Conservation (phyloP, 2,888 invertebrate genomes). For the Yponomeuta evonymella region DNA sequence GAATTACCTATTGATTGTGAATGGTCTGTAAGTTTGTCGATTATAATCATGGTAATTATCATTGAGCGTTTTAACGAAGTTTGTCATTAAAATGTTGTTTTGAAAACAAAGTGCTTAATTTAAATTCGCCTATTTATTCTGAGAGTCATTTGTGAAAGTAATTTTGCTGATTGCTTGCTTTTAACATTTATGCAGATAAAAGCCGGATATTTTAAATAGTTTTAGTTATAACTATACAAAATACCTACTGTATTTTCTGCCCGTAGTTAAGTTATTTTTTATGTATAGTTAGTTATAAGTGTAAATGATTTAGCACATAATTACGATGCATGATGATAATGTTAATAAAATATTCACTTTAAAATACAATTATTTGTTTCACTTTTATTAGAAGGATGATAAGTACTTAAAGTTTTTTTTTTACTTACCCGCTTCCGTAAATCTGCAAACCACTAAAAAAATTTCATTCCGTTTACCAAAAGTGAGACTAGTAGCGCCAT, state of each 20-base stretch:
- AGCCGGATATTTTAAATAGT: constrained; percentile 66
- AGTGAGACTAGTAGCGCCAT: background rate
- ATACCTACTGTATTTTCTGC: constrained; percentile 68
- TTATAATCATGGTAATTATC: background rate
- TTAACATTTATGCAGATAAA: constrained; percentile 59
- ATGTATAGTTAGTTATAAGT: constrained; percentile 76
- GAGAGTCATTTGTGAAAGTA: constrained; percentile 71
- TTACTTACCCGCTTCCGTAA: background rate
- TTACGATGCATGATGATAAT: constrained; percentile 76
- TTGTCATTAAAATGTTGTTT: constrained; percentile 1
- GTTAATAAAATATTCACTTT: constrained; percentile 76
- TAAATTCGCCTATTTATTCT: constrained; percentile 45
- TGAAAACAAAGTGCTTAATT: background rate
- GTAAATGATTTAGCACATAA: constrained; percentile 75
- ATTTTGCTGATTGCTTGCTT: constrained; percentile 63
- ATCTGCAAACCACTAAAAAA: background rate
- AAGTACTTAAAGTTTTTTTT: too few species aligned
- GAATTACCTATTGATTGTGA: constrained; percentile 1
- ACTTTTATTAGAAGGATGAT: constrained; percentile 16
- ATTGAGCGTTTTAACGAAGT: background rate
- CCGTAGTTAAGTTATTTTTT: constrained; percentile 75
- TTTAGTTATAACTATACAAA: constrained; percentile 70
- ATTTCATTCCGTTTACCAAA: background rate
- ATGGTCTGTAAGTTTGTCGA: background rate
- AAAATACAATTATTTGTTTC: constrained; percentile 60